These are phyloP conservation scores for Bruchidius siliquastri DNA, from an alignment of 2,888 invertebrate genomes.

Conservation along the genomic window DNA sequence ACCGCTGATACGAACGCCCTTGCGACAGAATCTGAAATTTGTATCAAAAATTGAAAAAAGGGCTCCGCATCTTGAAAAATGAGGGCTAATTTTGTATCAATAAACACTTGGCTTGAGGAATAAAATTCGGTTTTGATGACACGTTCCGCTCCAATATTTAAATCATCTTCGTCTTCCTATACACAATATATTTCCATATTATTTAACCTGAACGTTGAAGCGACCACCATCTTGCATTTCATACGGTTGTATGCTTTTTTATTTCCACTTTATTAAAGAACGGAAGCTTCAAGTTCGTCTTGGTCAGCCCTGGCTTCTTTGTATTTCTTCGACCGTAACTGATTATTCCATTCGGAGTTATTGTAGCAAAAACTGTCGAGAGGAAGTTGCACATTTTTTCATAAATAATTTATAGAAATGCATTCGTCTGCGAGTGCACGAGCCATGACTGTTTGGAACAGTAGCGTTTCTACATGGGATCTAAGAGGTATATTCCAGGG, in stretches of 20 bases:
- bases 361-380: neutral
- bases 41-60: too few relatives aligned
- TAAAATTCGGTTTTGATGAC: too few relatives aligned
- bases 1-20: too few relatives aligned
- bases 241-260: neutral
- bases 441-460: neutral
- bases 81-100: too few relatives aligned
- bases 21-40: too few relatives aligned
- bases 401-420: conserved; percentile 16
- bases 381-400: conserved; percentile 4
- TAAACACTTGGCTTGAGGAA: too few relatives aligned
- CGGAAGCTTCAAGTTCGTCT: neutral
- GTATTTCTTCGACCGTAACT: neutral
- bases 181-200: too few relatives aligned
- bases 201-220: too few relatives aligned
- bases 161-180: too few relatives aligned
- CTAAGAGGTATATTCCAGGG: too few relatives aligned
- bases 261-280: neutral
- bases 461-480: neutral
- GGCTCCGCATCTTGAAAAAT: too few relatives aligned
- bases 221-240: neutral
- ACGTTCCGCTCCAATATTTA: too few relatives aligned
- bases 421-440: conserved; percentile 4
- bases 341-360: neutral
- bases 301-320: neutral